Base-by-base conservation (phyloP, 2,113 vertebrate species). In the Malurus melanocephalus region DNA sequence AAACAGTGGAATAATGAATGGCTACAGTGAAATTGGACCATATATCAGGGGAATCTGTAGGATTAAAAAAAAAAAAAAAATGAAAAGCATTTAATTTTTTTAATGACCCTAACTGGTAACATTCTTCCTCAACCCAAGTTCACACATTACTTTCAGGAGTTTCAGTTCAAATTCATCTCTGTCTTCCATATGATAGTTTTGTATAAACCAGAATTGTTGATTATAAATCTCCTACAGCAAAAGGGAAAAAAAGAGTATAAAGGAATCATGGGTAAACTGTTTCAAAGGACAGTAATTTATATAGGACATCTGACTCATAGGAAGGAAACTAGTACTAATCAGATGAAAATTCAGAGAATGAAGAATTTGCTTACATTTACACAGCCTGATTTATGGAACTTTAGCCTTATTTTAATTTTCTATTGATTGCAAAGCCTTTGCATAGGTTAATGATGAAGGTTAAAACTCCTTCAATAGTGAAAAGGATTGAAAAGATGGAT, bases 381-480 rank as follows among this genome's bases (percentile, higher is more conserved):
- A 28, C 8, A 49, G 45, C 51, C 61, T 88, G 69, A 91, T 84
- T 91, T 95, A 94, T 68, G 32, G 46, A 52, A 51, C 51, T 72
- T 86, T 65, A 67, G 10, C 7, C 28, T n/a, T 72, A 30, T 86
- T 95, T 72, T 72, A 85, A 88, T 91, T 88, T 92, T 92, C 6
- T 68, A 95, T 72, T 86, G 93, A 95, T 94, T 90, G 65, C 1
- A 9, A 91, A 77, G 45, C 33, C 12, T 87, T 89, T 85, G 75
- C 82, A 93, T 78, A 94, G 61, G 90, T 89, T 89, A 91, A 93
- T 91, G 79, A 71, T 77, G 80, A 86, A 86, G 73, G 80, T 91
- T 81, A 81, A 46, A 93, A 90, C 66, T 69, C 55, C 40, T 52
- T 85, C 27, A 42, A 46, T 42, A 85, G 53, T 40, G 23, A 75